Evolutionary conservation across 2,888 invertebrate species (phyloP).

Genomic region (Bellardia bayeri): DNA sequence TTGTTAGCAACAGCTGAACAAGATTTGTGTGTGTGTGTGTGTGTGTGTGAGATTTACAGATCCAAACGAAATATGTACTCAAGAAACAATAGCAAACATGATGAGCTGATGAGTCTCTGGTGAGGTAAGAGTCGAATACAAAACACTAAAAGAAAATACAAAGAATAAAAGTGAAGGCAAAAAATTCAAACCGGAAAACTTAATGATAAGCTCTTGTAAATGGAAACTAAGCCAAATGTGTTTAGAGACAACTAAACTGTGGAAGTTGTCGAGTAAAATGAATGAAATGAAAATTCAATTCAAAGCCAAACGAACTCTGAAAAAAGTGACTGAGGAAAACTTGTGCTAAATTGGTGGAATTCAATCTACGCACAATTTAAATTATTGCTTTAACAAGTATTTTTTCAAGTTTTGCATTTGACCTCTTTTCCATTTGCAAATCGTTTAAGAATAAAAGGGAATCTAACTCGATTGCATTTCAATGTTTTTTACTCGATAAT

Average conservation of each 20-base stretch:
- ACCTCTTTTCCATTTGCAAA: background rate
- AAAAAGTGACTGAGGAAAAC: conserved; percentile 14
- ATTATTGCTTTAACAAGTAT: background rate
- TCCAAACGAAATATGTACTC: background rate
- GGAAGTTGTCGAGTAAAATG: background rate
- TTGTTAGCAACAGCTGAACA: conserved; percentile 28
- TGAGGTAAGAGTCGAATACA: background rate
- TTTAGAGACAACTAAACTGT: conserved; percentile 46
- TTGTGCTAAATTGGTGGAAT: background rate
- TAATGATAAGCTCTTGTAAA: conserved; percentile 68
- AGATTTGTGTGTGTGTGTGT: conserved; percentile 14
- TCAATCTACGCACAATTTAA: conserved; percentile 19
- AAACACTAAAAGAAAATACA: background rate
- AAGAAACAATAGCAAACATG: conserved; percentile 27
- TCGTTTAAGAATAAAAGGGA: conserved; percentile 27
- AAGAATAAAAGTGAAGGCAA: conserved; percentile 11
- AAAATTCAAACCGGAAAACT: conserved; percentile 59
- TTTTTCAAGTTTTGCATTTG: background rate
- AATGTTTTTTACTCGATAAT: conserved; percentile 10
- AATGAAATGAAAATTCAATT: conserved; percentile 8
- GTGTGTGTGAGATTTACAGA: background rate
- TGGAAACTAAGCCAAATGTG: conserved; percentile 66
- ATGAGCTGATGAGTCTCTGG: conserved; percentile 63
- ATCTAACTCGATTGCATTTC: conserved; percentile 30
- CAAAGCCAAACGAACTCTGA: background rate